Conservation (phyloP, 1,140 invertebrate species). For the Papilio polytes region DNA sequence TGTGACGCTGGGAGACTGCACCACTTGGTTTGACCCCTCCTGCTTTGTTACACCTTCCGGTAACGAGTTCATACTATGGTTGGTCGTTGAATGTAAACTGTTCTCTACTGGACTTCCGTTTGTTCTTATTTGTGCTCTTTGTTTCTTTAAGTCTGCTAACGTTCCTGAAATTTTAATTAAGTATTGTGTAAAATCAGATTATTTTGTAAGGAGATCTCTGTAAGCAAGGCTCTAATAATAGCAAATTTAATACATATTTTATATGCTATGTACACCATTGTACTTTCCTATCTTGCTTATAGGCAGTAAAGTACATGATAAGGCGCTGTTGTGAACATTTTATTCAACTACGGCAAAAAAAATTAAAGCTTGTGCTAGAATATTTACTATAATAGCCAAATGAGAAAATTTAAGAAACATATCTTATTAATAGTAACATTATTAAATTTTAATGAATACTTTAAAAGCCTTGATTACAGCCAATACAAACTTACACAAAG, state of each 20-base stretch:
- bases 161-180: conserved; percentile 83
- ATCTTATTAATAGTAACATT: neutral
- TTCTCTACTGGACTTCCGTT: conserved; percentile 83
- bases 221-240: neutral
- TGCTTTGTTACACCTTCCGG: conserved; percentile 59
- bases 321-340: no score
- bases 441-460: neutral
- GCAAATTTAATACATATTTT: neutral
- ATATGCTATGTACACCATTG: neutral
- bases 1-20: conserved; percentile 55
- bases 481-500: conserved; percentile 48
- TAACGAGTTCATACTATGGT: conserved; percentile 72
- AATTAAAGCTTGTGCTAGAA: no score
- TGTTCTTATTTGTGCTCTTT: conserved; percentile 91
- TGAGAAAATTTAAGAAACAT: neutral
- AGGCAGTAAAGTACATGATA: no score
- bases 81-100: conserved; percentile 70
- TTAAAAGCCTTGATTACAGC: neutral
- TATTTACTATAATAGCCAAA: neutral
- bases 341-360: no score
- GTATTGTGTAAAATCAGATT: neutral
- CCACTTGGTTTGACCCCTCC: conserved; percentile 65
- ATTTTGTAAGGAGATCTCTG: neutral
- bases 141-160: conserved; percentile 95
- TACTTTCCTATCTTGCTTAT: no score